Evolutionary conservation across 2,888 invertebrate genomes (phyloP).

Genomic region (Cerastoderma edule): DNA sequence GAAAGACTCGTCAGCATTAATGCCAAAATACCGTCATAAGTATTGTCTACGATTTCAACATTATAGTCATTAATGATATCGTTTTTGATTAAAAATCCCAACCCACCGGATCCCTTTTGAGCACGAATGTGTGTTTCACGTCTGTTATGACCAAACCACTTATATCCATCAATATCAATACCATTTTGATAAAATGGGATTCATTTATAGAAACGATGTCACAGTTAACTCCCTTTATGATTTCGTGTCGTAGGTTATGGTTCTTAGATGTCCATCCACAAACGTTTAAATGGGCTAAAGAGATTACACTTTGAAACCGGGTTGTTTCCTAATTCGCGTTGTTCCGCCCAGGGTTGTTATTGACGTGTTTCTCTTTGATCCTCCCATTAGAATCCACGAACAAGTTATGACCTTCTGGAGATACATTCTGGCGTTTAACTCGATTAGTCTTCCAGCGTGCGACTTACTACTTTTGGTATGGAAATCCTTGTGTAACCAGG

Average conservation of each 20-base stretch:
- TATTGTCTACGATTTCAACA: not conserved
- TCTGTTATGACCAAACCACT: not conserved
- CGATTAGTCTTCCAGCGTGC: not conserved
- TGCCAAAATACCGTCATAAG: not conserved
- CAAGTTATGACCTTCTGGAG: not conserved
- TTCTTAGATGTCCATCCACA: too few relatives aligned
- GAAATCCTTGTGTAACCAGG: not conserved
- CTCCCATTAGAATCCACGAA: not conserved
- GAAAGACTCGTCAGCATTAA: not conserved
- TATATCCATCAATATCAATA: not conserved
- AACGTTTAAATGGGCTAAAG: too few relatives aligned
- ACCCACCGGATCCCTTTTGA: not conserved
- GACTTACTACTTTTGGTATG: not conserved
- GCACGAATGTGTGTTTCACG: not conserved
- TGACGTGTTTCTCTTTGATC: not conserved
- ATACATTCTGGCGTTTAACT: not conserved
- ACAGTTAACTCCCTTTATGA: not conserved
- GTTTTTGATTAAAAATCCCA: not conserved
- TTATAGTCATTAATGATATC: not conserved
- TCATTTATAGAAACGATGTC: not conserved
- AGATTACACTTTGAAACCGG: too few relatives aligned
- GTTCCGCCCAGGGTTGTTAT: too few relatives aligned
- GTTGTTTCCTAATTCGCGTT: too few relatives aligned
- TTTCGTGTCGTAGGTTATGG: too few relatives aligned
- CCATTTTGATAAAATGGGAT: not conserved